Conservation (phyloP, 2,113 vertebrate genomes). For the Scophthalmus maximus region DNA sequence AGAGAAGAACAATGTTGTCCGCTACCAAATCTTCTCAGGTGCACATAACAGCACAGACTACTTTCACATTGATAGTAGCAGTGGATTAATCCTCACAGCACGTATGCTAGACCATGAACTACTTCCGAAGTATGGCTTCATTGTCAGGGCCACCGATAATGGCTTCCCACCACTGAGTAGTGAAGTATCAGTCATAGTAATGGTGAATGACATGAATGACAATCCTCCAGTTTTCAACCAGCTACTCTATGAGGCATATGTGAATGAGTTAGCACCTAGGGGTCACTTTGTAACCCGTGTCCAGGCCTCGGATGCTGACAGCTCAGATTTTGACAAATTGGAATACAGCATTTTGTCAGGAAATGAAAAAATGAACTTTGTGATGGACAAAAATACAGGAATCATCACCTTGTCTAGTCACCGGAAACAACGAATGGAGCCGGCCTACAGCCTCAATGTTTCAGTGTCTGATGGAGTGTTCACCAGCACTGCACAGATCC, state of each 20-base stretch:
- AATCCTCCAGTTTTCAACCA: constrained; percentile 96
- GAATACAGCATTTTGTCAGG: constrained; percentile 95
- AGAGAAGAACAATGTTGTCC: constrained; percentile 89
- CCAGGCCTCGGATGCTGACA: constrained; percentile 95
- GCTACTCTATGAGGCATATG: constrained; percentile 94
- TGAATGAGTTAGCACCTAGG: constrained; percentile 92
- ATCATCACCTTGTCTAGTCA: constrained; percentile 91
- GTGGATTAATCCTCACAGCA: constrained; percentile 94
- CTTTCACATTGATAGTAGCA: constrained; percentile 96
- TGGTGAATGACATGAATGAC: constrained; percentile 93
- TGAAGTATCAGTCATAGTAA: constrained; percentile 89
- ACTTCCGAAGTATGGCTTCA: constrained; percentile 88
- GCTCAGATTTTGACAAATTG: constrained; percentile 89
- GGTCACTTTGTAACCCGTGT: constrained; percentile 97
- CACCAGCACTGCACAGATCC: constrained; percentile 95
- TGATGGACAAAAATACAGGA: constrained; percentile 90
- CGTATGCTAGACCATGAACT: constrained; percentile 93
- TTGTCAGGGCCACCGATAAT: constrained; percentile 91
- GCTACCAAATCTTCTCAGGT: constrained; percentile 94
- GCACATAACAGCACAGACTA: constrained; percentile 93
- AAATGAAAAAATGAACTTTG: constrained; percentile 91
- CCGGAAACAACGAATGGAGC: constrained; percentile 91
- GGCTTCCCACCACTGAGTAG: constrained; percentile 93
- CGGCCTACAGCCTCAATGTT: constrained; percentile 92
- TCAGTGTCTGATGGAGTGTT: constrained; percentile 96